These are phyloP conservation scores for Madoqua kirkii DNA, from an alignment of 2,113 vertebrate species.

Conservation along the genomic window DNA sequence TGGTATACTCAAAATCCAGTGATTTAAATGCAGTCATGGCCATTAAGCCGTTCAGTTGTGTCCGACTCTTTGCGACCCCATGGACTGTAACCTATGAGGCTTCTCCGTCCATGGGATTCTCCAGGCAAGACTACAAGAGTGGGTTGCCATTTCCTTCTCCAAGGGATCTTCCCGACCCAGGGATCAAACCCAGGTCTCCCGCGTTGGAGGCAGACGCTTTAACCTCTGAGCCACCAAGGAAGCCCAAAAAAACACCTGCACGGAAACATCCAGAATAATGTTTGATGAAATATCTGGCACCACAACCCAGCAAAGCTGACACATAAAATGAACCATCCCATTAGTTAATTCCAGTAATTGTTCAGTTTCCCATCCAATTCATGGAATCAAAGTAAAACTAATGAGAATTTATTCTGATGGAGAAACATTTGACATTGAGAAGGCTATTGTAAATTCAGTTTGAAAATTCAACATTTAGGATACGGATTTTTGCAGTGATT, in stretches of 20 bases:
- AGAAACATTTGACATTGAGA: neutral
- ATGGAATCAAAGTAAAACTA: neutral
- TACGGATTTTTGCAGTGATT: neutral
- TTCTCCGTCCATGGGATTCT: no score
- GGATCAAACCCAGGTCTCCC: no score
- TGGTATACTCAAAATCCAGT: constrained; percentile 14
- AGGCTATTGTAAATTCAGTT: neutral
- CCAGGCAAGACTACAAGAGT: no score
- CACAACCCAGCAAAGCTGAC: neutral
- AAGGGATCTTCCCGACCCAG: no score
- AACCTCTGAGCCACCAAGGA: no score
- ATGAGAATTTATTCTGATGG: neutral
- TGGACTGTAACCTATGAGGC: no score
- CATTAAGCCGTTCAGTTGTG: no score
- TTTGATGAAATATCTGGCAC: constrained; percentile 23
- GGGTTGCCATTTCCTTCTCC: no score
- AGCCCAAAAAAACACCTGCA: neutral
- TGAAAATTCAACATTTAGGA: constrained; percentile 1
- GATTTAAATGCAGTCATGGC: neutral
- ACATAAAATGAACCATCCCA: neutral
- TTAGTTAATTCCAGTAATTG: neutral
- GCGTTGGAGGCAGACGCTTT: no score
- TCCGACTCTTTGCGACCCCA: no score
- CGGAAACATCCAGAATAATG: neutral
- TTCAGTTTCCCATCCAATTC: neutral